Evolutionary conservation across 2,113 vertebrate species (phyloP).

Genomic region (Leptobrachium leishanense): DNA sequence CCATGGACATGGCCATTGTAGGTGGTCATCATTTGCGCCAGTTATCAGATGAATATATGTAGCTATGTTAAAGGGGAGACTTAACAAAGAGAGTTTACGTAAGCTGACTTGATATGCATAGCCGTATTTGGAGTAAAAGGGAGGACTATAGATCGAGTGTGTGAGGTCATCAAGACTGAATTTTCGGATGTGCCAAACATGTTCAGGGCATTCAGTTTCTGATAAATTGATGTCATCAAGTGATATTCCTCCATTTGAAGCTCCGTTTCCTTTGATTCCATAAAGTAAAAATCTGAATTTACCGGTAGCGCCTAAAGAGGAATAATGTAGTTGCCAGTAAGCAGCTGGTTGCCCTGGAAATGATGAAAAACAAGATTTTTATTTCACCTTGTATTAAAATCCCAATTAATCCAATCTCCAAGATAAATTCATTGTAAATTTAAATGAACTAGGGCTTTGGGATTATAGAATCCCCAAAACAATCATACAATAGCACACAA

Average conservation of each 20-base stretch:
- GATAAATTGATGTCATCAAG: conserved; percentile 92
- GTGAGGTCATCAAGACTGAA: conserved; percentile 60
- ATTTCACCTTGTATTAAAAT: too few relatives aligned
- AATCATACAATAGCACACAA: not conserved
- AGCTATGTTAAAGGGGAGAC: conserved; percentile 56
- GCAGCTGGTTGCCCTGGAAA: conserved; percentile 60
- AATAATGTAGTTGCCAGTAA: conserved; percentile 82
- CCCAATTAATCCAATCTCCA: too few relatives aligned
- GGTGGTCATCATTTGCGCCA: conserved; percentile 71
- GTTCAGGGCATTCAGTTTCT: conserved; percentile 85
- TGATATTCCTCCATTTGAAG: conserved; percentile 76
- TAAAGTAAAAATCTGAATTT: conserved; percentile 84
- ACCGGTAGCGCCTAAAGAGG: conserved; percentile 67
- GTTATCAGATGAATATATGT: conserved; percentile 77
- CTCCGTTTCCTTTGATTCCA: conserved; percentile 62
- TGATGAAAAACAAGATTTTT: not conserved
- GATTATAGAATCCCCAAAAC: too few relatives aligned
- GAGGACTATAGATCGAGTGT: conserved; percentile 72
- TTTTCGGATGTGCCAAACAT: conserved; percentile 81
- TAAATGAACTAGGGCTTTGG: too few relatives aligned
- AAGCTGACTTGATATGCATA: conserved; percentile 84
- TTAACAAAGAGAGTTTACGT: conserved; percentile 57
- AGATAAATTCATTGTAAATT: too few relatives aligned
- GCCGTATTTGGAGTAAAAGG: conserved; percentile 78
- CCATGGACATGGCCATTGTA: conserved; percentile 64